A percentile compares a stretch with the other conserved stretches of the same genome.
Conservation (phyloP, 2,113 vertebrate genomes). For the Lynx canadensis region DNA sequence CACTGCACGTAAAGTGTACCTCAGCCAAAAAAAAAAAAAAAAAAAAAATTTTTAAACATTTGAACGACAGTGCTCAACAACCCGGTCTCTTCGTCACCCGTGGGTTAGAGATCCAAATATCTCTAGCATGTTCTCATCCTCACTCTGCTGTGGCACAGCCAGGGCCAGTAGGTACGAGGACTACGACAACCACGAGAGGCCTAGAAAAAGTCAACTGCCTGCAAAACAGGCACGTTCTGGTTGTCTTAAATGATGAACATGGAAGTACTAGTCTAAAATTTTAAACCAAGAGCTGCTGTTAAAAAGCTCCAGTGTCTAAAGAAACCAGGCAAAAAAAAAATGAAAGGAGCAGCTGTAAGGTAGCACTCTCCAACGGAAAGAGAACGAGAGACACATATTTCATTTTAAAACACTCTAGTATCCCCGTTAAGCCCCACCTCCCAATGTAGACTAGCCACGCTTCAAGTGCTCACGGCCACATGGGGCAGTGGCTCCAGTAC, state of each 20-base stretch:
- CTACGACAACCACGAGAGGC: background rate
- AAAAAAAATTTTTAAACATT: background rate
- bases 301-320: background rate
- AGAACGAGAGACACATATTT: background rate
- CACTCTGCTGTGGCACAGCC: background rate
- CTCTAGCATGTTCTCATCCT: background rate
- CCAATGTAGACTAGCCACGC: background rate
- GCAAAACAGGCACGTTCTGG: background rate
- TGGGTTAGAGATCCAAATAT: background rate
- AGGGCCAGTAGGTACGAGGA: background rate
- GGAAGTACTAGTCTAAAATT: background rate
- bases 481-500: fast-evolving
- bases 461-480: background rate
- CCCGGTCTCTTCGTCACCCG: background rate
- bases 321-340: background rate
- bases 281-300: background rate
- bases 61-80: background rate
- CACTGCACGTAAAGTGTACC: background rate
- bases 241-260: background rate
- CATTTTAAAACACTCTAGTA: background rate
- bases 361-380: background rate
- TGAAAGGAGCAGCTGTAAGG: background rate
- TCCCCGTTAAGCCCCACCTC: background rate
- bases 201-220: background rate
- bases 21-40: background rate